phyloP scores from a whole-genome alignment of 64 coral and sea anemone species.

The Actinia equina region DNA sequence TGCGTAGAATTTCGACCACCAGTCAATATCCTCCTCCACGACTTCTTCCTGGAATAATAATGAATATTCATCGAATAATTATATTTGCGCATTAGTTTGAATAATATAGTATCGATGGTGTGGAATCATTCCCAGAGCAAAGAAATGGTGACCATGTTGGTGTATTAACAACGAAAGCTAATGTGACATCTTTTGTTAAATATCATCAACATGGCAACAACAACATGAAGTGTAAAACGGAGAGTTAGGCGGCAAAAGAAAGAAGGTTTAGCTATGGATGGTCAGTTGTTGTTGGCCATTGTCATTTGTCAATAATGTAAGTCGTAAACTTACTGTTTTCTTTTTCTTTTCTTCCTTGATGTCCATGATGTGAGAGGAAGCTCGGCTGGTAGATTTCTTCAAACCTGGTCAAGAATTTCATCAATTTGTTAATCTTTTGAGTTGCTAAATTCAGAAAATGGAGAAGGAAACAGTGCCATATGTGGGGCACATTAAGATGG shows the following conservation, averaged over 20 bases:
- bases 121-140: no score
- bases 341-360: slow-evolving; percentile 94
- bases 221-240: no score
- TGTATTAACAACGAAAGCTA: no score
- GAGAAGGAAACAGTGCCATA: background rate
- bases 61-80: background rate
- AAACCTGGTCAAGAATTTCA: background rate
- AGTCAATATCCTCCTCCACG: slow-evolving; percentile 93
- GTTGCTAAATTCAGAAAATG: background rate
- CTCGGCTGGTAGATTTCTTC: slow-evolving; percentile 29
- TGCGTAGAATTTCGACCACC: slow-evolving; percentile 98
- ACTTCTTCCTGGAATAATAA: slow-evolving; percentile 50
- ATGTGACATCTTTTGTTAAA: no score
- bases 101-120: no score
- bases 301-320: background rate
- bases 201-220: no score
- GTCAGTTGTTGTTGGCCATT: no score
- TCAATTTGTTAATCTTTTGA: background rate
- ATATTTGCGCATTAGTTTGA: background rate
- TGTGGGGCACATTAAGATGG: background rate
- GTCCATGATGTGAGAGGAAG: slow-evolving; percentile 78
- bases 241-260: no score
- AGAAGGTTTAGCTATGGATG: no score
- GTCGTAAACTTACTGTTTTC: slow-evolving; percentile 45
- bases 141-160: no score